Percentiles rank a stretch among this genome's conserved stretches.
phyloP scores from a whole-genome alignment of 2,797 vertebrate genomes.

The Myiotriccus ornatus region DNA sequence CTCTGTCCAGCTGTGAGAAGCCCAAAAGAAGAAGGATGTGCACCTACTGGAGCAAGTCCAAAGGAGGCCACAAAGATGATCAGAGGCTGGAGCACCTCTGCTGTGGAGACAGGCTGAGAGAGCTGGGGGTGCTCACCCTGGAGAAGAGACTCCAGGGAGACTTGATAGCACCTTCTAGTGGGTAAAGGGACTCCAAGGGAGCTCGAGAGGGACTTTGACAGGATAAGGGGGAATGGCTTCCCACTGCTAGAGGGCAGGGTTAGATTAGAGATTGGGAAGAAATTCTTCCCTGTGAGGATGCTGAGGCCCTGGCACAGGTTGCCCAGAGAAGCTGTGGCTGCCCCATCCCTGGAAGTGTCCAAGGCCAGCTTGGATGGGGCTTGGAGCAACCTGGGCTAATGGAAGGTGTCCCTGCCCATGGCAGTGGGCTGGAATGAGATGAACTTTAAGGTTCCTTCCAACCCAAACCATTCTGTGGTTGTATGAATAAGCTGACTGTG shows the following conservation, averaged over 20 bases:
- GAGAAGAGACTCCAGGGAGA: neutral
- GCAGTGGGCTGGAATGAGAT: neutral
- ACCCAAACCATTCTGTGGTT: neutral
- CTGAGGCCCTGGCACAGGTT: neutral
- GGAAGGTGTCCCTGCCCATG: neutral
- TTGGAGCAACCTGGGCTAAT: neutral
- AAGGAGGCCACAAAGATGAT: neutral
- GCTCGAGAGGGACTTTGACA: neutral
- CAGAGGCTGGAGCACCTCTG: neutral
- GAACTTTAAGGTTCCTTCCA: neutral
- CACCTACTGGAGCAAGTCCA: neutral
- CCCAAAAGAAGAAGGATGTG: neutral
- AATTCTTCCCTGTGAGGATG: neutral
- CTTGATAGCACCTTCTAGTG: neutral
- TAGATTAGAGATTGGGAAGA: neutral
- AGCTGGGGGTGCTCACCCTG: neutral
- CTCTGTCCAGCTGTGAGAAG: neutral
- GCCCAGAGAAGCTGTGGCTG: neutral
- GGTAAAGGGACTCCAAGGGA: neutral
- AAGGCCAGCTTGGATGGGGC: neutral
- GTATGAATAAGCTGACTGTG: fast-evolving
- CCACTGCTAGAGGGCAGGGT: neutral
- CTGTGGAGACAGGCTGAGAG: neutral
- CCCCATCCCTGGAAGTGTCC: neutral
- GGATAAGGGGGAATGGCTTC: neutral